Evolutionary conservation across 2,888 invertebrate species (phyloP).

Genomic region (Luperina testacea): DNA sequence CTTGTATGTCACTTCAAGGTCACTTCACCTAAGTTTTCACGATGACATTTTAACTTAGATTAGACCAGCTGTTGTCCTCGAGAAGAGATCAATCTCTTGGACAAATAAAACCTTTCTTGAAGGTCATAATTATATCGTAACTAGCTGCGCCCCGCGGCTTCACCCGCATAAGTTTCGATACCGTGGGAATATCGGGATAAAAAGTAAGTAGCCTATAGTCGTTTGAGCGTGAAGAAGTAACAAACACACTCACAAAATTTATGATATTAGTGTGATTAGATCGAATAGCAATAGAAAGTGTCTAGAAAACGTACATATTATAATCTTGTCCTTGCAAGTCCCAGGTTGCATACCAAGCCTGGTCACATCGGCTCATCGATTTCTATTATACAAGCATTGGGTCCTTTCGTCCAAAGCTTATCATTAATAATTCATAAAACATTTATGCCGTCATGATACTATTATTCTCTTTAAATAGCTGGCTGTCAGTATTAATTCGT

Average conservation of each 20-base stretch:
- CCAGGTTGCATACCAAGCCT: slow-evolving; percentile 29
- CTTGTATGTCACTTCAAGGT: no score
- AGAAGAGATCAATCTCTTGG: background rate
- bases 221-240: no score
- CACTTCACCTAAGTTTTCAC: background rate
- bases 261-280: no score
- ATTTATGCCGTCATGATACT: slow-evolving; percentile 23
- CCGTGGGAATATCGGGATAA: no score
- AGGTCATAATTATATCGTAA: background rate
- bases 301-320: slow-evolving; percentile 23
- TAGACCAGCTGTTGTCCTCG: no score
- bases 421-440: slow-evolving; percentile 37
- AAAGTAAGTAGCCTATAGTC: no score
- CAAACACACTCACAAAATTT: no score
- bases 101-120: background rate
- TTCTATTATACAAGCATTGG: slow-evolving; percentile 11
- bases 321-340: slow-evolving; percentile 36
- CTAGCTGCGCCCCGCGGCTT: no score
- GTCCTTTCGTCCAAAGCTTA: background rate
- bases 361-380: slow-evolving; percentile 31
- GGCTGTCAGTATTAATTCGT: background rate
- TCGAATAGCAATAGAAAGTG: background rate
- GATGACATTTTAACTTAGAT: background rate
- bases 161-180: no score
- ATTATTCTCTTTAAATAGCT: slow-evolving; percentile 11